Base-by-base conservation (phyloP, 2,888 invertebrate genomes). In the Saturnia japonica region DNA sequence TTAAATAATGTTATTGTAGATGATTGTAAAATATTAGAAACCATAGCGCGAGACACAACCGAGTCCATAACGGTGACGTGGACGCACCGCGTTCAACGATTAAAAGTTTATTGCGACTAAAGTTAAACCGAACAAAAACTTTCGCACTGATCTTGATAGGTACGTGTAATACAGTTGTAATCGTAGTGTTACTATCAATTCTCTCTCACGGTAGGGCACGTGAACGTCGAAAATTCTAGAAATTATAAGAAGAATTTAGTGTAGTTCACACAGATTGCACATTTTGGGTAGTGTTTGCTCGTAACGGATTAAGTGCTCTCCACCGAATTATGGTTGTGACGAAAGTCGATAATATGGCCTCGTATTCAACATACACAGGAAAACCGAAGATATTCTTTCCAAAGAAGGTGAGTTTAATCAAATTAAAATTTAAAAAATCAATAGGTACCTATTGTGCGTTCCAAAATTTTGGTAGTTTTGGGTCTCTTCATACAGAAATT, bases 361-460 rank as follows among this genome's bases (percentile, higher is more conserved):
- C 93, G 81, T 94, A 93, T 80, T 89, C 93, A 83, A 89, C 94
- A 76, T 93, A 90, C 80, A 91, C 93, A 80, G 93, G 93, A 88
- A 93, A 92, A 92, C 94, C 94, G 76, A 94, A 93, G 88, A 92
- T 93, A 75, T 91, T 93, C 86, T 93, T 91, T 80, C 93, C 93
- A 78, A 93, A 94, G 91, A 93, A 94, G 94, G 94, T 93, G 88
- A 91, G 91, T 25, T 22, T 12, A 22, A 43, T 40, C 34, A 47
- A 47, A 14, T 25, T 57, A 57, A 34, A 34, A 6, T 34, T 4
- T 4, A 34, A 34, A 34, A 34, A 34, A 34, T n/a, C n/a, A 34
- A 34, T 6, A 34, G n/a, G n/a, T n/a, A n/a, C n/a, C 34, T 34
- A 34, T 34, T 34, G 1, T 6, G 4, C 25, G 25, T 57, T 19